A percentile compares a stretch with the other conserved stretches of the same genome.
phyloP scores from a whole-genome alignment of 2,797 vertebrate genomes.

The Phoebastria nigripes region DNA sequence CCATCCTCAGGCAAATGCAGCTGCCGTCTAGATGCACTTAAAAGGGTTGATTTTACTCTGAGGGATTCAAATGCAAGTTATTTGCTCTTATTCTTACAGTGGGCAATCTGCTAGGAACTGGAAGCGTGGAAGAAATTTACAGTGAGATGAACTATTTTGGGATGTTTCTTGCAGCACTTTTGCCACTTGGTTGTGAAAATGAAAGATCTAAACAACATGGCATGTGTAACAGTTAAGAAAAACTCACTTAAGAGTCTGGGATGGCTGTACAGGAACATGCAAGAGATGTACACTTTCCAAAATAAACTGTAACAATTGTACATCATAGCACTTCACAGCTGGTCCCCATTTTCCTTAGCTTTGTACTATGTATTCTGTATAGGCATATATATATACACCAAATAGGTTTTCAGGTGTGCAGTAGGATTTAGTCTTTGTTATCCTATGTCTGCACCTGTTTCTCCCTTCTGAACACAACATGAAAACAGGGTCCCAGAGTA shows the following conservation, averaged over 20 bases:
- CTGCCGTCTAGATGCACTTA: neutral
- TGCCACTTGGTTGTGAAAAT: neutral
- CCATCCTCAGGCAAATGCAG: neutral
- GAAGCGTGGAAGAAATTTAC: neutral
- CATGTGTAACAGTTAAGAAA: neutral
- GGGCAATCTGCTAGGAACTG: neutral
- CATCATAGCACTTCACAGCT: neutral
- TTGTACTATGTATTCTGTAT: neutral
- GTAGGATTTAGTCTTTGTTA: neutral
- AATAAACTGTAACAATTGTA: neutral
- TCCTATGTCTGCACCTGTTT: accelerated
- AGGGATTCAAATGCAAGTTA: neutral
- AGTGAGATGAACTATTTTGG: neutral
- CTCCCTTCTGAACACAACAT: neutral
- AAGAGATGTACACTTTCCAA: neutral
- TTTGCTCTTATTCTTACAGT: neutral
- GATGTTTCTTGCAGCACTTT: neutral
- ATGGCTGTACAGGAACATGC: neutral
- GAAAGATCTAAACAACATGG: neutral
- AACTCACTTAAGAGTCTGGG: neutral
- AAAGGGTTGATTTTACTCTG: neutral
- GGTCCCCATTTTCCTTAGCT: neutral
- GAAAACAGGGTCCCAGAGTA: neutral
- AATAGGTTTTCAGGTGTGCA: neutral
- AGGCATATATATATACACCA: neutral